A percentile compares a stretch with the other conserved stretches of the same genome.
Evolutionary conservation across 2,113 vertebrate species (phyloP).

Genomic region (Periophthalmus modestus): DNA sequence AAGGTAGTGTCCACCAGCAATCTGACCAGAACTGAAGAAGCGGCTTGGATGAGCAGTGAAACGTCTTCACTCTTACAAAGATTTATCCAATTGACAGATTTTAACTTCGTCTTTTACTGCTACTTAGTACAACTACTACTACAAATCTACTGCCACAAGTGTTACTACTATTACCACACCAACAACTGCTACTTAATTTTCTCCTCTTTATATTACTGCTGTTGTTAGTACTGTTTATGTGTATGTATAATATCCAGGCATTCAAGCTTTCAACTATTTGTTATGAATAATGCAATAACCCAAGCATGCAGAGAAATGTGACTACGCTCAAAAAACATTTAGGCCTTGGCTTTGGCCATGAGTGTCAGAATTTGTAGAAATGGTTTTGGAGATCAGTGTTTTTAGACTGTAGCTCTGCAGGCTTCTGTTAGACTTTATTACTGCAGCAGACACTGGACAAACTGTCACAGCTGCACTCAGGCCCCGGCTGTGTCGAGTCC

Average conservation of each 20-base stretch:
- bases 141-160: not conserved
- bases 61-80: too few relatives aligned
- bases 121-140: too few relatives aligned
- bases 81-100: too few relatives aligned
- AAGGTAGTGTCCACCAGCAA: too few relatives aligned
- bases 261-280: too few relatives aligned
- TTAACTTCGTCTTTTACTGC: too few relatives aligned
- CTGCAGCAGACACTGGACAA: not conserved
- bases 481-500: not conserved
- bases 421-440: conserved; percentile 21
- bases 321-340: not conserved
- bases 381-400: not conserved
- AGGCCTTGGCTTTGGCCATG: not conserved
- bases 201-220: too few relatives aligned
- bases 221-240: too few relatives aligned
- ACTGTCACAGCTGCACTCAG: conserved; percentile 5
- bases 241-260: too few relatives aligned
- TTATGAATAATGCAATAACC: not conserved
- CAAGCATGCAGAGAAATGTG: not conserved
- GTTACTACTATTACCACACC: not conserved
- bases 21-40: too few relatives aligned
- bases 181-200: not conserved
- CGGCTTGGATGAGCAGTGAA: too few relatives aligned
- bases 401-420: conserved; percentile 17
- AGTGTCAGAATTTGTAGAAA: not conserved